Base-by-base conservation (phyloP, 2,113 vertebrate genomes). In the Antennarius striatus region DNA sequence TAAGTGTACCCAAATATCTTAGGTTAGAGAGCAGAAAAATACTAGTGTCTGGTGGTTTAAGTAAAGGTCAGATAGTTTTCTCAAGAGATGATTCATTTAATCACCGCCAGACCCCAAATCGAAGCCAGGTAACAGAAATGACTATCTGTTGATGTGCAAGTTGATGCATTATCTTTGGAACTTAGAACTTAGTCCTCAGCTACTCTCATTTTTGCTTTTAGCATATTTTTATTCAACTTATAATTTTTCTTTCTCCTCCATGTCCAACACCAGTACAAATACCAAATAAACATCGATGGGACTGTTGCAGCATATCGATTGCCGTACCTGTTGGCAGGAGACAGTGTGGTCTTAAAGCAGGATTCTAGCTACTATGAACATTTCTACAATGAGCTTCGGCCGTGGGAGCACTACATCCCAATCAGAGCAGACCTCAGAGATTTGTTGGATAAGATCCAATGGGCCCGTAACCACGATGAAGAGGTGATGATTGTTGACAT, bases 281-380 rank as follows among this genome's bases (percentile, higher is more conserved):
- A 98, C 48, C 98, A 99, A 80, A 96, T 99, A 83, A 98, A 98
- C 80, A 78, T 99, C 0, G 98, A 99, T 6, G 98, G 98, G 75
- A 99, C 98, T 0, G 98, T 99, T 45, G 98, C 98, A 7, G 97
- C 98, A 0, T 99, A 99, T 70, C 91, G 98, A 63, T 85, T 98
- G 87, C 97, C 98, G 0, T 99, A 99, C 79, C 94, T 99, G 10
- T 89, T 99, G 48, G 95, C 94, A 2, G 97, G 96, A 30, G 95
- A 95, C 91, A 98, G 97, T 1, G 93, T 98, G n/a, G 96, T 99
- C 28, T 83, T 99, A 15, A 99, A 99, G 90, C 97, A 98, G 84
- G 95, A 99, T 42, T 99, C 98, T 14, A 87, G 92, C 71, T 99
- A 98, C 87, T 99, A 98, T 0, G 98, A 99, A 67, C 95, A 99